These are phyloP conservation scores for Melieria picta DNA, from an alignment of 2,888 invertebrate genomes.

Conservation along the genomic window DNA sequence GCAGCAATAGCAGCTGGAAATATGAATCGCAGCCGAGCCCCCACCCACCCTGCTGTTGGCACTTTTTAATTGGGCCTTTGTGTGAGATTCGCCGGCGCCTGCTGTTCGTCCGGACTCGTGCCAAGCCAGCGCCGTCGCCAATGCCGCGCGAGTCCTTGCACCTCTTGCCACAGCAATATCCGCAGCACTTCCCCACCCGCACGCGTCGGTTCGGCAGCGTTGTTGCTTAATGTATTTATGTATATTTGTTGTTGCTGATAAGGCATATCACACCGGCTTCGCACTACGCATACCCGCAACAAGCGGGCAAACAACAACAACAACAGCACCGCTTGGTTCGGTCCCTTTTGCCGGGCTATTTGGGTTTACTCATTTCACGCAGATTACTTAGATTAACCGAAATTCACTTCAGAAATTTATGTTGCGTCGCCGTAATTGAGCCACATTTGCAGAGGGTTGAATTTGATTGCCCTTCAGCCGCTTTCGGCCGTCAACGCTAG, in stretches of 20 bases:
- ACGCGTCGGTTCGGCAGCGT: background rate
- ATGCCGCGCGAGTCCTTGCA: background rate
- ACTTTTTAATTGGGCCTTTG: slow-evolving; percentile 43
- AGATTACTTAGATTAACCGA: slow-evolving; percentile 56
- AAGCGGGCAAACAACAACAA: too few relatives aligned
- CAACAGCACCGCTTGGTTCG: background rate
- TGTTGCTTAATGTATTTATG: background rate
- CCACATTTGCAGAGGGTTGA: slow-evolving; percentile 30
- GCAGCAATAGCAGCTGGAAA: slow-evolving; percentile 41
- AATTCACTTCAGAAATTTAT: slow-evolving; percentile 48
- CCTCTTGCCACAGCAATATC: background rate
- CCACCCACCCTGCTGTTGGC: background rate
- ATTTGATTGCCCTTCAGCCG: slow-evolving; percentile 15
- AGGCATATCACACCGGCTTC: slow-evolving; percentile 6
- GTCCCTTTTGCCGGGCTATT: background rate
- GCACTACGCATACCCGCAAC: too few relatives aligned
- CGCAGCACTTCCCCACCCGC: background rate
- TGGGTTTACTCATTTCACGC: slow-evolving; percentile 57
- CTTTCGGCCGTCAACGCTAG: background rate
- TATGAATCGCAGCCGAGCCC: background rate
- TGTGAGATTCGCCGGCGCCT: slow-evolving; percentile 29
- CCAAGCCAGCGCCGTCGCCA: background rate
- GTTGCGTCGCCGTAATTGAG: slow-evolving; percentile 38
- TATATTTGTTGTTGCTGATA: slow-evolving; percentile 22
- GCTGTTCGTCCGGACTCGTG: background rate